Evolutionary conservation across 2,888 invertebrate species (phyloP).

Genomic region (Fragum sueziense): DNA sequence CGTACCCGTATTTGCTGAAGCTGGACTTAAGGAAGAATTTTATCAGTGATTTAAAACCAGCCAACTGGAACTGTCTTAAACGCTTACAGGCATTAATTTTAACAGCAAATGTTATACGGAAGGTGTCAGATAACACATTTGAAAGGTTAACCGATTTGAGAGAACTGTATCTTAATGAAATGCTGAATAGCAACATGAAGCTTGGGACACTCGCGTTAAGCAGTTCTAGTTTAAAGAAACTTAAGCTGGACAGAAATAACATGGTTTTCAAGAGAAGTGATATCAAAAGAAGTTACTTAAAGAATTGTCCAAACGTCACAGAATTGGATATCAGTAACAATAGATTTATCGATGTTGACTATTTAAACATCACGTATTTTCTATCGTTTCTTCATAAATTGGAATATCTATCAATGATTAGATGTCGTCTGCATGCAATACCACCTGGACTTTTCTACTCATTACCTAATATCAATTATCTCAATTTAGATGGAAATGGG

Average conservation of each 20-base stretch:
- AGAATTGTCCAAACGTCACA: slow-evolving; percentile 20
- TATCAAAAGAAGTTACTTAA: background rate
- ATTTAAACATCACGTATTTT: background rate
- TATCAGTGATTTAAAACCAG: background rate
- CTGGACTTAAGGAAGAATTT: slow-evolving; percentile 11
- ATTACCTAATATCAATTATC: slow-evolving; percentile 12
- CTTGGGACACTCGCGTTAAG: background rate
- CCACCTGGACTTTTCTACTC: background rate
- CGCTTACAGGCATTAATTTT: background rate
- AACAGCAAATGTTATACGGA: background rate
- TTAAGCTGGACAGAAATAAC: slow-evolving; percentile 1
- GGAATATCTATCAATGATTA: slow-evolving; percentile 7
- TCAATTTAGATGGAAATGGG: slow-evolving; percentile 27
- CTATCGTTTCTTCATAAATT: slow-evolving; percentile 25
- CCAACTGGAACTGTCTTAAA: slow-evolving; percentile 4
- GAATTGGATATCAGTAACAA: slow-evolving; percentile 20
- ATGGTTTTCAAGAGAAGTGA: background rate
- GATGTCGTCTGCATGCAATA: background rate
- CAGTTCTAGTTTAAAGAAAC: slow-evolving; percentile 1
- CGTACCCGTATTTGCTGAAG: background rate
- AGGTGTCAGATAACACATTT: background rate
- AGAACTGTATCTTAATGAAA: background rate
- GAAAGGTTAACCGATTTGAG: background rate
- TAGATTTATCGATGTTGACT: background rate
- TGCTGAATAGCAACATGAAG: slow-evolving; percentile 15